Evolutionary conservation across 2,797 vertebrate species (phyloP).

Genomic region (Sebastes jordani): DNA sequence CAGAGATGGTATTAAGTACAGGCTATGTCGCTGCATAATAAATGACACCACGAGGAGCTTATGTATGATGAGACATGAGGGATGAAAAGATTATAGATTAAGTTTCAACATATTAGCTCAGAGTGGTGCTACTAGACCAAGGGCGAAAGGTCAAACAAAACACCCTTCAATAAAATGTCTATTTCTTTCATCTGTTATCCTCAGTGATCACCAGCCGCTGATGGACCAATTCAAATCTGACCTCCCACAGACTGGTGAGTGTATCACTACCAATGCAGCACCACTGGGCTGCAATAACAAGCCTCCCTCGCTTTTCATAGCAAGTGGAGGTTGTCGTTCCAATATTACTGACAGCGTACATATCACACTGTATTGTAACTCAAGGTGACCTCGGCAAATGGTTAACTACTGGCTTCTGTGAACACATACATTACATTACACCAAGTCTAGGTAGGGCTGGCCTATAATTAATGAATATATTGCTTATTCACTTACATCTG

Average conservation of each 20-base stretch:
- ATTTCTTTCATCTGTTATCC: neutral
- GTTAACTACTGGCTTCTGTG: neutral
- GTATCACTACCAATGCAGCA: conserved; percentile 18
- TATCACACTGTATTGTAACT: conserved; percentile 6
- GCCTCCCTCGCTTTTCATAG: neutral
- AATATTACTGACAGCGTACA: neutral
- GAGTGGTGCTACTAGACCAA: neutral
- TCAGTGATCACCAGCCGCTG: neutral
- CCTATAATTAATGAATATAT: neutral
- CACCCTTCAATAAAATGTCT: neutral
- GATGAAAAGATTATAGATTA: conserved; percentile 18
- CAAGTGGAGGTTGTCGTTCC: conserved; percentile 9
- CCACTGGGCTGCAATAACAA: neutral
- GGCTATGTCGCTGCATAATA: neutral
- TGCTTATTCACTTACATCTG: neutral
- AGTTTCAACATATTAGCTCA: neutral
- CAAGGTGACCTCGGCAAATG: conserved; percentile 47
- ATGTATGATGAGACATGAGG: neutral
- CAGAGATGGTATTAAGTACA: conserved; percentile 17
- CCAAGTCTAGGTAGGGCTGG: neutral
- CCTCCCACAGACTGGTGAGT: conserved; percentile 6
- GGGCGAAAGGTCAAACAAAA: conserved; percentile 26
- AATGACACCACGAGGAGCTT: neutral
- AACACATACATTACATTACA: neutral
- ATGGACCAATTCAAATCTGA: conserved; percentile 24